A percentile compares a stretch with the other conserved stretches of the same genome.
These are phyloP conservation scores for Protula sp. DNA, from an alignment of 2,888 invertebrate genomes.

Conservation along the genomic window DNA sequence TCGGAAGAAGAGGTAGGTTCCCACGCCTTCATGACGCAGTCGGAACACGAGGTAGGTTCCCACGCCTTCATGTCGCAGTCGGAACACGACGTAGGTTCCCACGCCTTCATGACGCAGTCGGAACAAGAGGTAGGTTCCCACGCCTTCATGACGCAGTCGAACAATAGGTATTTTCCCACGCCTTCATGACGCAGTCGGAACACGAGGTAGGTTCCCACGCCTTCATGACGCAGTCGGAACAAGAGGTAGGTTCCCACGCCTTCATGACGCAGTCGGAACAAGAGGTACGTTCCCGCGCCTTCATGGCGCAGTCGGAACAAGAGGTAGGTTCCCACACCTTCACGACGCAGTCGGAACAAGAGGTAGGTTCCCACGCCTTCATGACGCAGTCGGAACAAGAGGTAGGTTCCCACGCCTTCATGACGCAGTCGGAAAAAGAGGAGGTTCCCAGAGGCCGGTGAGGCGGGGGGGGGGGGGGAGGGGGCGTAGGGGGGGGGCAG, in stretches of 20 bases:
- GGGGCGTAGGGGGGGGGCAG: too few relatives aligned
- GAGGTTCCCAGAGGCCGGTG: too few relatives aligned
- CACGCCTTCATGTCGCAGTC: too few relatives aligned
- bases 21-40: constrained; percentile 73
- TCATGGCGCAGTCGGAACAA: too few relatives aligned
- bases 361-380: constrained; percentile 80
- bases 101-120: constrained; percentile 72
- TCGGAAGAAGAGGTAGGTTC: constrained; percentile 69
- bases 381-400: constrained; percentile 70
- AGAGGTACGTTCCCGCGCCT: too few relatives aligned
- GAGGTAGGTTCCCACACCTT: too few relatives aligned
- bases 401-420: constrained; percentile 59
- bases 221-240: constrained; percentile 69
- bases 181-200: constrained; percentile 70
- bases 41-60: constrained; percentile 68
- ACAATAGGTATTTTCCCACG: too few relatives aligned
- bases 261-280: constrained; percentile 70
- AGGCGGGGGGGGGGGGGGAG: too few relatives aligned
- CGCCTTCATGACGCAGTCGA: too few relatives aligned
- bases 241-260: constrained; percentile 76
- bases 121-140: constrained; percentile 68
- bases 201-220: constrained; percentile 79
- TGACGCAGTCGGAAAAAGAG: too few relatives aligned
- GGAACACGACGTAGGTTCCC: too few relatives aligned
- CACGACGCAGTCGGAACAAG: too few relatives aligned